These are phyloP conservation scores for Plecturocebus donacophilus DNA, from an alignment of 2,113 vertebrate genomes.

Conservation along the genomic window DNA sequence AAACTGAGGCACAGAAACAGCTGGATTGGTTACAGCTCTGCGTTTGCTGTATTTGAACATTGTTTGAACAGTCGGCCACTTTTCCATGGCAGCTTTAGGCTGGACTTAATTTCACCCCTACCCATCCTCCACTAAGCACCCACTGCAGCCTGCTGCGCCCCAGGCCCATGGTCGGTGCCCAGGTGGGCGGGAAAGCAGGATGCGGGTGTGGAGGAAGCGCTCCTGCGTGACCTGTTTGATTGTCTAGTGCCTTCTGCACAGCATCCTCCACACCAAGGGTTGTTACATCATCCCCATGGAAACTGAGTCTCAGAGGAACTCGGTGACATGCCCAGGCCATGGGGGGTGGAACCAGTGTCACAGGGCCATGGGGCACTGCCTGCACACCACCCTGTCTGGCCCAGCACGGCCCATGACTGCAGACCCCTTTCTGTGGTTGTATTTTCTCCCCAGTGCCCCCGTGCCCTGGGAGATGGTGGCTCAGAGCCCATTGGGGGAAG, in stretches of 20 bases:
- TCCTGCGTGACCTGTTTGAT: too few relatives aligned
- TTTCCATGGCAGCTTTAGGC: not conserved
- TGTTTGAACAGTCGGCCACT: not conserved
- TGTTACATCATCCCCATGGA: not conserved
- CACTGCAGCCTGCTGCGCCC: not conserved
- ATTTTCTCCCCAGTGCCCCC: not conserved
- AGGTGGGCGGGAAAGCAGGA: not conserved
- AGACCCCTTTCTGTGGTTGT: not conserved
- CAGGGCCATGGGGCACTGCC: not conserved
- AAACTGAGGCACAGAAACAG: not conserved
- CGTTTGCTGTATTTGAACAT: not conserved
- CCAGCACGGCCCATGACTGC: not conserved
- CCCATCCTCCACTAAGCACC: not conserved
- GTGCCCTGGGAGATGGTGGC: not conserved
- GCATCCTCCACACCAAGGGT: too few relatives aligned
- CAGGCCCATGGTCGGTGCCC: rapidly evolving
- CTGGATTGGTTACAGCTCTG: not conserved
- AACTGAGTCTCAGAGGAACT: not conserved
- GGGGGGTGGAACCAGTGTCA: rapidly evolving
- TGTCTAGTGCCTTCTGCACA: not conserved
- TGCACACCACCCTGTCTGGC: not conserved
- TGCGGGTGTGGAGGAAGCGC: too few relatives aligned
- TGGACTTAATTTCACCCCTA: not conserved
- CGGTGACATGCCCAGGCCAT: not conserved
- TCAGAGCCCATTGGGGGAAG: not conserved